Evolutionary conservation across 2,888 invertebrate species (phyloP).

Genomic region (Papilio elwesi): DNA sequence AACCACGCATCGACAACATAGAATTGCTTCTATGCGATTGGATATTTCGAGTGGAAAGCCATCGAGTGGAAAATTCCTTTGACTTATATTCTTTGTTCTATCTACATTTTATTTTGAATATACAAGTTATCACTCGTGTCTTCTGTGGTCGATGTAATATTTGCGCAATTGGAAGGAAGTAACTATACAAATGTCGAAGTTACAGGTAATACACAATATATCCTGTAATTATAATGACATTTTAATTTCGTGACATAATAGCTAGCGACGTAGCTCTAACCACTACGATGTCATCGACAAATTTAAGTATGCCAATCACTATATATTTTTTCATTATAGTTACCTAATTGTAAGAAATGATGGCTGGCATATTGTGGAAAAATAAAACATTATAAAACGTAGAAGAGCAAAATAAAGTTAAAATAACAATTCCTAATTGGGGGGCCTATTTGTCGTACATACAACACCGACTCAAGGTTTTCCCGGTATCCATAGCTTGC

Average conservation of each 20-base stretch:
- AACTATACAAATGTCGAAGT: too few relatives aligned
- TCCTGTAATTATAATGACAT: too few relatives aligned
- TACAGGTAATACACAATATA: too few relatives aligned
- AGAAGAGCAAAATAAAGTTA: too few relatives aligned
- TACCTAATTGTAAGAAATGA: neutral
- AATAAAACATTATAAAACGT: too few relatives aligned
- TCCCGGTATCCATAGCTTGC: neutral
- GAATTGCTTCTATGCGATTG: conserved; percentile 27
- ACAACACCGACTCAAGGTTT: neutral
- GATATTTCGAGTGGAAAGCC: conserved; percentile 19
- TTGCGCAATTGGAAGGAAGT: neutral
- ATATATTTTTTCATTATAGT: too few relatives aligned
- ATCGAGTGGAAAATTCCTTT: conserved; percentile 14
- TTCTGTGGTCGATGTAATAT: neutral
- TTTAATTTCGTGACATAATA: too few relatives aligned
- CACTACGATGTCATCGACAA: too few relatives aligned
- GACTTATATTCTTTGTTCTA: neutral
- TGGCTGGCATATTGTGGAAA: neutral
- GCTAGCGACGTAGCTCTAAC: too few relatives aligned
- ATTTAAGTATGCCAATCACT: too few relatives aligned
- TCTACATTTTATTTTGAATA: conserved; percentile 9
- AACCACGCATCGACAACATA: conserved; percentile 24
- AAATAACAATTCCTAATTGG: neutral
- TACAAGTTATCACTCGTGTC: neutral
- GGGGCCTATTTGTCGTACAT: neutral